A percentile compares a stretch with the other conserved stretches of the same genome.
Evolutionary conservation across 2,113 vertebrate genomes (phyloP).

Genomic region (Channa argus): DNA sequence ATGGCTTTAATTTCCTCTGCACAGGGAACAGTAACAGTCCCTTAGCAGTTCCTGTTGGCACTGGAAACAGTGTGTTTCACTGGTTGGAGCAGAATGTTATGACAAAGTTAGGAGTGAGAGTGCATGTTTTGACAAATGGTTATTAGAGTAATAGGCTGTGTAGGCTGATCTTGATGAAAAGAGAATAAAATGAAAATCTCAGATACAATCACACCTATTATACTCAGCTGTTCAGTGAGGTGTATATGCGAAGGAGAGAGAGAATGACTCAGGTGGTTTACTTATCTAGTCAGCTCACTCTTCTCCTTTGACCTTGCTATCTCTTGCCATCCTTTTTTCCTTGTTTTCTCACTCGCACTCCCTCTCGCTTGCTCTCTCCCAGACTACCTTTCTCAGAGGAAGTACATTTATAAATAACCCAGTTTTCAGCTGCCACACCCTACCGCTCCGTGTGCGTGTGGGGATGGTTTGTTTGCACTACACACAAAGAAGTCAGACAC

Average conservation of each 20-base stretch:
- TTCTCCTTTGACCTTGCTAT: slow-evolving; percentile 76
- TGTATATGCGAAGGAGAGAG: background rate
- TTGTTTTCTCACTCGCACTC: slow-evolving; percentile 14
- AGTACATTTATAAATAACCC: slow-evolving; percentile 82
- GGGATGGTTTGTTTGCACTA: slow-evolving; percentile 67
- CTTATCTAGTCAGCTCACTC: slow-evolving; percentile 66
- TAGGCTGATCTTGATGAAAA: background rate
- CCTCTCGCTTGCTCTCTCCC: slow-evolving; percentile 6
- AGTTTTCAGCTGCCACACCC: slow-evolving; percentile 74
- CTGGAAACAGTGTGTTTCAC: background rate
- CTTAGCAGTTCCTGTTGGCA: background rate
- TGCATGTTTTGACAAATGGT: no score
- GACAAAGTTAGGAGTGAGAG: no score
- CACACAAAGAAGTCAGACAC: slow-evolving; percentile 63
- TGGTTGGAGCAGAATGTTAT: background rate
- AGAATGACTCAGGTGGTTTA: slow-evolving; percentile 51
- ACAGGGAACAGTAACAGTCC: no score
- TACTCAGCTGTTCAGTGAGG: slow-evolving; percentile 11
- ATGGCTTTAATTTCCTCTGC: no score
- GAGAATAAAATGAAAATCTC: background rate
- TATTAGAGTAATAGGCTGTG: background rate
- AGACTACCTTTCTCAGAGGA: slow-evolving; percentile 69
- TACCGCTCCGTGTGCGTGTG: slow-evolving; percentile 44
- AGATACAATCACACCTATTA: background rate
- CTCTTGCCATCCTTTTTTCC: slow-evolving; percentile 38